Evolutionary conservation across 1,140 invertebrate species (phyloP).

Genomic region (Philaenus spumarius): DNA sequence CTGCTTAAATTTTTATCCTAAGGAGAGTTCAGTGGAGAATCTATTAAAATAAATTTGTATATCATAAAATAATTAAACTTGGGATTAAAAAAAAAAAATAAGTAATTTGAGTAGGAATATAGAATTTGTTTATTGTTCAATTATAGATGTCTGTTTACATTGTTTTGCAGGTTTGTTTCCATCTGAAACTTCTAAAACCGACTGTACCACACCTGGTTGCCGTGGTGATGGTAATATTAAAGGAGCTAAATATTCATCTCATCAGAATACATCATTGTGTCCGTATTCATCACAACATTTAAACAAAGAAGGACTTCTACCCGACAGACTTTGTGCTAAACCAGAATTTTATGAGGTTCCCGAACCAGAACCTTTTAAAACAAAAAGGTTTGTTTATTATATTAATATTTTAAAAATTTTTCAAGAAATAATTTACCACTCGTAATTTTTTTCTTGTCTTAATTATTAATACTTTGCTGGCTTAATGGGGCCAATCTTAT

Average conservation of each 20-base stretch:
- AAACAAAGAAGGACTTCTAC: constrained; percentile 47
- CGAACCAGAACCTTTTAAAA: background rate
- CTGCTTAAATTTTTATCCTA: too few relatives aligned
- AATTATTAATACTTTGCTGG: background rate
- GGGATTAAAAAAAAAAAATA: too few relatives aligned
- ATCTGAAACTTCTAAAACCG: background rate
- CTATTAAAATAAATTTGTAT: too few relatives aligned
- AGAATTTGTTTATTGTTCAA: too few relatives aligned
- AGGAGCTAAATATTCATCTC: constrained; percentile 66
- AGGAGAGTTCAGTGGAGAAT: too few relatives aligned
- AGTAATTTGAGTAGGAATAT: too few relatives aligned
- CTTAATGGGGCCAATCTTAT: background rate
- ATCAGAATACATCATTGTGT: constrained; percentile 70
- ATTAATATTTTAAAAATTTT: background rate
- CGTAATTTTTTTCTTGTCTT: background rate
- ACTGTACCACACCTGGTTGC: constrained; percentile 68
- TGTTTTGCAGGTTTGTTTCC: too few relatives aligned
- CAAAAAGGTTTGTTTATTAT: background rate
- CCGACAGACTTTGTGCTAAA: constrained; percentile 45
- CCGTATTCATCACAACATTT: constrained; percentile 73
- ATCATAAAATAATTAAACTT: too few relatives aligned
- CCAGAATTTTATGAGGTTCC: constrained; percentile 11
- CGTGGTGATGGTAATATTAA: constrained; percentile 70
- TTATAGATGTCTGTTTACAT: too few relatives aligned
- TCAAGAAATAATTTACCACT: background rate